Evolutionary conservation across 2,888 invertebrate genomes (phyloP), one percentile per base, ranked within the genome.

Genomic region (Nemotelus nigrinus): DNA sequence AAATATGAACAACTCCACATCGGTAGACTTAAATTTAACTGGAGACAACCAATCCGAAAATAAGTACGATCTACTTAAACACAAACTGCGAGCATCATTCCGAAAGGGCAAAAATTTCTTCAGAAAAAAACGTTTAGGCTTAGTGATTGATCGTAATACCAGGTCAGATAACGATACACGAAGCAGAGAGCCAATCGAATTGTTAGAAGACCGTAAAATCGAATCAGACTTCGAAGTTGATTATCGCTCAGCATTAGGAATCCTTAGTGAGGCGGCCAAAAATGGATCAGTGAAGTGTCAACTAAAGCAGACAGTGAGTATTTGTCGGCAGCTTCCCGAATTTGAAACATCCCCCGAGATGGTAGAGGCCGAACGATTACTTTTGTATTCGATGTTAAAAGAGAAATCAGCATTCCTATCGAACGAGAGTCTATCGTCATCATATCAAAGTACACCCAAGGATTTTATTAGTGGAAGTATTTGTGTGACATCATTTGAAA

Each of bases 281-380:
- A 82, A 83, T 3, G 82, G 82, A 57, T 82, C 83, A 2, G 79
- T 86, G 3, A 81, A 81, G 41, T 81, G 85, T 63, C 89, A 89
- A 81, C 83, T 89, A 5, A 85, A 86, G 2, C 88, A 89, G 80
- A 88, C 89, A 1, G 84, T 89, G 7, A 86, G 82, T 25, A 83
- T 88, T 43, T 90, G 90, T 78, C 85, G 86, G 1, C 85, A 85
- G 47, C 84, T 86, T 80, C 88, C 88, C 6, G 87, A 88, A 79
- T 86, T 89, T 78, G 84, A 85, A 71, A 84, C 84, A 8, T 88
- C 89, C n/a, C 80, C 84, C 0, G 89, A 89, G 82, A 87, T 89
- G 83, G 86, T 89, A 0, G 89, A 89, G 80, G 89, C 88, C 0
- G 89, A 90, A 81, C 85, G 89, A 2, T 83, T 89, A 41, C 80